Conservation (phyloP, 30 jellyfish, hydroid and myxozoan species). For the Pseudorhiza aurosa region DNA sequence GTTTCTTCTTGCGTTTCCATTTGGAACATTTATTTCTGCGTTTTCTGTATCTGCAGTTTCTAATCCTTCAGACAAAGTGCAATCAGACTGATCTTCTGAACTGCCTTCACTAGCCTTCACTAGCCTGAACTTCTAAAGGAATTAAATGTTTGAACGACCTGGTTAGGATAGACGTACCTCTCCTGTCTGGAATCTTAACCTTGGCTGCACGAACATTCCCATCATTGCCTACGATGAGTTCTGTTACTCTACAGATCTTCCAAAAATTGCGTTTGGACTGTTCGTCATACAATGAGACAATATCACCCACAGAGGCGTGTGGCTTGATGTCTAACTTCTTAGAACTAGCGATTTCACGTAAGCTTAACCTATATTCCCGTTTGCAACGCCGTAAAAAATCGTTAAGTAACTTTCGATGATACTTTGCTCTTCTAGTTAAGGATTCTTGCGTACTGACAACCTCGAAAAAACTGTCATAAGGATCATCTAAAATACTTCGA, state of each 20-base stretch:
- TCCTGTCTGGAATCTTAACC: constrained; percentile 3
- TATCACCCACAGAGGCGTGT: constrained; percentile 13
- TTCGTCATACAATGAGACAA: constrained; percentile 14
- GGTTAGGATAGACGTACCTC: constrained; percentile 9
- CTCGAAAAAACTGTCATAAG: constrained; percentile 1
- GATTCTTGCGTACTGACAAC: constrained; percentile 31
- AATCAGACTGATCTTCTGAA: background rate
- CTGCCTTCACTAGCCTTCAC: constrained; percentile 3
- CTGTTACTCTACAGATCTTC: constrained; percentile 2
- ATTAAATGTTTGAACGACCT: constrained; percentile 16
- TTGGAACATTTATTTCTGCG: background rate
- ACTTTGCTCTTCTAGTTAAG: constrained; percentile 10
- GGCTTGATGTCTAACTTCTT: constrained; percentile 7
- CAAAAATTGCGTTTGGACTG: background rate
- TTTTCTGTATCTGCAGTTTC: background rate
- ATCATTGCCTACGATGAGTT: constrained; percentile 6
- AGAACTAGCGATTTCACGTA: constrained; percentile 27
- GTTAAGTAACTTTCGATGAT: constrained; percentile 27
- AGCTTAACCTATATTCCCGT: constrained; percentile 16
- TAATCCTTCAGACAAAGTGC: background rate
- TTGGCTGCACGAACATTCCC: constrained; percentile 34
- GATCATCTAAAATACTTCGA: background rate
- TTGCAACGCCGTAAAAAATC: constrained; percentile 14
- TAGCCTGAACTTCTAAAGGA: constrained; percentile 29
- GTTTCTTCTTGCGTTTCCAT: background rate